Percentiles rank a stretch among this genome's conserved stretches.
These are phyloP conservation scores for Antigone vipio DNA, from an alignment of 2,113 vertebrate genomes.

Conservation along the genomic window DNA sequence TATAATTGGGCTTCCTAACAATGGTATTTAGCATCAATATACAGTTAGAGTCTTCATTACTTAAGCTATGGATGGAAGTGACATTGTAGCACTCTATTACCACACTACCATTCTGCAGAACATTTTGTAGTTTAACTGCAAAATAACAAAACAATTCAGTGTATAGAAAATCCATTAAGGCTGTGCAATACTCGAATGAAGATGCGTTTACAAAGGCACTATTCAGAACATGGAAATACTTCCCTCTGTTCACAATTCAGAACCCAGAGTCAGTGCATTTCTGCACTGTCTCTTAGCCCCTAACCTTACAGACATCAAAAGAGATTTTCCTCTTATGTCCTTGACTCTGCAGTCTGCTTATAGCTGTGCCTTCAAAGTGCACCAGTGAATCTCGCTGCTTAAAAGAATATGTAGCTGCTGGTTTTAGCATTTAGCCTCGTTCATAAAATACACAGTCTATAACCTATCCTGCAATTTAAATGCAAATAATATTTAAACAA, in stretches of 20 bases:
- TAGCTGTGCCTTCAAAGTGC: background rate
- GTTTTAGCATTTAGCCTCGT: conserved; percentile 45
- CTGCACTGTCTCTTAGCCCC: background rate
- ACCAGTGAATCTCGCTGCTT: background rate
- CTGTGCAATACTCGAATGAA: conserved; percentile 32
- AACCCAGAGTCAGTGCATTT: background rate
- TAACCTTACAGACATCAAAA: background rate
- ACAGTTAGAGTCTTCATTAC: background rate
- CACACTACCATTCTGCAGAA: background rate
- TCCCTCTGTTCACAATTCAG: background rate
- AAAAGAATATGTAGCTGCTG: conserved; percentile 42
- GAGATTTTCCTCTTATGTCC: background rate
- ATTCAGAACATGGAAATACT: background rate
- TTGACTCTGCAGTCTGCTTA: background rate
- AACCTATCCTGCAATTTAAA: conserved; percentile 67
- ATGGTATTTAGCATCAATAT: conserved; percentile 10
- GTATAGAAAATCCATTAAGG: conserved; percentile 62
- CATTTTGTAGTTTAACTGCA: conserved; percentile 58
- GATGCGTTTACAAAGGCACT: conserved; percentile 30
- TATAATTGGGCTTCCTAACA: conserved; percentile 23
- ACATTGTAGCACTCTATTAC: conserved; percentile 22
- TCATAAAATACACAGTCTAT: conserved; percentile 43
- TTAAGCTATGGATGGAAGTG: background rate
- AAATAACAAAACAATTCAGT: conserved; percentile 56
- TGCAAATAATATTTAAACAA: conserved; percentile 77